phyloP scores from a whole-genome alignment of 2,888 invertebrate species.

The Teleogryllus oceanicus region DNA sequence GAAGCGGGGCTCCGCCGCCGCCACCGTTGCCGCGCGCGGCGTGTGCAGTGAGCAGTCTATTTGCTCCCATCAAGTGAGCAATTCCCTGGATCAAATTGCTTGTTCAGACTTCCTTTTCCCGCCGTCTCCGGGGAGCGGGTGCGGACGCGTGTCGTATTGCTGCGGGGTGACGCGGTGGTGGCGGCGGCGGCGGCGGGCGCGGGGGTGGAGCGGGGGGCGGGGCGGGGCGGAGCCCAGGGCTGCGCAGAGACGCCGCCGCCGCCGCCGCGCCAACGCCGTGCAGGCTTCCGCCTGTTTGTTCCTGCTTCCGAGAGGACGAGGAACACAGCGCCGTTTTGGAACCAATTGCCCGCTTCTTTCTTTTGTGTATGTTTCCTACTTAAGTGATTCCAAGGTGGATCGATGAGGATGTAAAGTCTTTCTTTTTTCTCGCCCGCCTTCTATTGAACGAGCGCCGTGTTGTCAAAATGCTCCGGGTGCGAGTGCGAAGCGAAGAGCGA shows the following conservation, averaged over 20 bases:
- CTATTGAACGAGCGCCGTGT: not conserved
- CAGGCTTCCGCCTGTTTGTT: too few relatives aligned
- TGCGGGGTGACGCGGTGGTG: not conserved
- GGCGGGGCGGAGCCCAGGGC: not conserved
- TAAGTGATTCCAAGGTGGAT: too few relatives aligned
- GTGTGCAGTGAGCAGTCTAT: constrained; percentile 18
- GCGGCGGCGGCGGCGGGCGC: not conserved
- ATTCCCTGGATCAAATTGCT: constrained; percentile 35
- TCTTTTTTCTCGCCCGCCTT: constrained; percentile 4
- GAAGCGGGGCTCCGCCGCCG: not conserved
- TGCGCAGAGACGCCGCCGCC: not conserved
- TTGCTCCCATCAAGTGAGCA: constrained; percentile 25
- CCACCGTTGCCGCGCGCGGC: not conserved
- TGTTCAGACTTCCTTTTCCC: constrained; percentile 23
- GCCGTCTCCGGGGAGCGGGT: constrained; percentile 4
- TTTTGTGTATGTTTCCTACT: too few relatives aligned
- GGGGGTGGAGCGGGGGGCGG: not conserved
- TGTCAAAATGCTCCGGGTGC: not conserved
- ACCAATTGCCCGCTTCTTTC: too few relatives aligned
- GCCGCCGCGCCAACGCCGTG: not conserved
- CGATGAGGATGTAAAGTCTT: not conserved
- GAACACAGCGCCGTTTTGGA: too few relatives aligned
- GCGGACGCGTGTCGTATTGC: constrained; percentile 2
- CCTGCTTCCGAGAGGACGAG: too few relatives aligned
- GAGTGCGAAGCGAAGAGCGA: not conserved